Conservation (phyloP, 2,888 invertebrate species). For the Aphodius sticticus region DNA sequence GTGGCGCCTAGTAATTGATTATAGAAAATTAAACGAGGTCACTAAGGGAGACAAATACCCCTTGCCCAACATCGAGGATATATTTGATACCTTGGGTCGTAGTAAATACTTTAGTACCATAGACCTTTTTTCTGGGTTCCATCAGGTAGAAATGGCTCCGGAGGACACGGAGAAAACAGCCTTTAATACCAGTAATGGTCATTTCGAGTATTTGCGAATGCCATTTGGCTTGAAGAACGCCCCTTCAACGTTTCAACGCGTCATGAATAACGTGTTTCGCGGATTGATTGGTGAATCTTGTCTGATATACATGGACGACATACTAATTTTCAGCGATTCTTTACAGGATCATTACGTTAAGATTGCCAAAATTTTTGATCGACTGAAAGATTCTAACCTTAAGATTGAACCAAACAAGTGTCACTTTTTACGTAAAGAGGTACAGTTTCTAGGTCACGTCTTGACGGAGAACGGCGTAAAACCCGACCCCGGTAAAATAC, state of each 20-base stretch:
- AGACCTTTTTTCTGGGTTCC: conserved; percentile 55
- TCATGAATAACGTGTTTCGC: conserved; percentile 47
- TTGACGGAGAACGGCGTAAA: conserved; percentile 39
- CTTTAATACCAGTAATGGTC: conserved; percentile 42
- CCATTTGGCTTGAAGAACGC: conserved; percentile 48
- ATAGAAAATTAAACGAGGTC: conserved; percentile 53
- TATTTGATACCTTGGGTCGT: conserved; percentile 53
- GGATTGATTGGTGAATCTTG: conserved; percentile 42
- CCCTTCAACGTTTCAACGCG: conserved; percentile 47
- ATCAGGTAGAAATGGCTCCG: conserved; percentile 51
- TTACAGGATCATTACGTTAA: conserved; percentile 45
- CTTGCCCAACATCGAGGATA: conserved; percentile 52
- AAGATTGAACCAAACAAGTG: conserved; percentile 26
- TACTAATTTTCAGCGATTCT: conserved; percentile 44
- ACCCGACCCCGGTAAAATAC: conserved; percentile 40
- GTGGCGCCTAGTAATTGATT: conserved; percentile 55
- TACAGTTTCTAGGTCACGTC: conserved; percentile 25
- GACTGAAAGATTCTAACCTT: conserved; percentile 17
- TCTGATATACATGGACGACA: conserved; percentile 45
- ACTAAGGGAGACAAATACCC: conserved; percentile 53
- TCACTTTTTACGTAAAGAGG: conserved; percentile 25
- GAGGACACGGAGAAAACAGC: conserved; percentile 43
- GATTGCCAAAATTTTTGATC: conserved; percentile 12
- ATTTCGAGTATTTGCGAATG: conserved; percentile 46
- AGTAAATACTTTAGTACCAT: conserved; percentile 53